Evolutionary conservation across 1,140 invertebrate species (phyloP).

Genomic region (silkworm (Bombyx mori)): DNA sequence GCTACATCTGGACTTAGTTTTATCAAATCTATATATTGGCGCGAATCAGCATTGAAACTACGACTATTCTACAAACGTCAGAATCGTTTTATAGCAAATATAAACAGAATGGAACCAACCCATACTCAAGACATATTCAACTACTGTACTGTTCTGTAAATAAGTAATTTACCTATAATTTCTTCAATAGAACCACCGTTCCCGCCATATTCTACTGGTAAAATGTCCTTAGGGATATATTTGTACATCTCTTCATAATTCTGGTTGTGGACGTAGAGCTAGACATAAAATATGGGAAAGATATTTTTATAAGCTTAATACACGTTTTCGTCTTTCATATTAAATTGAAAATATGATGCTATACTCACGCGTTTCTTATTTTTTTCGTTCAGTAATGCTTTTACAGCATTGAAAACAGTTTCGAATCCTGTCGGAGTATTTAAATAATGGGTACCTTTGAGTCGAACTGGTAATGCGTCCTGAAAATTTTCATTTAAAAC

Average conservation of each 20-base stretch:
- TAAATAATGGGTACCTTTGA: conserved; percentile 74
- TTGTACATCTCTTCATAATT: conserved; percentile 56
- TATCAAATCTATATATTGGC: no score
- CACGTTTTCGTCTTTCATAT: not conserved
- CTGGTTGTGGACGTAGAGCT: conserved; percentile 32
- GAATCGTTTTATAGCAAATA: no score
- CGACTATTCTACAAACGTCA: no score
- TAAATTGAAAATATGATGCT: not conserved
- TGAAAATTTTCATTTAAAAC: conserved; percentile 26
- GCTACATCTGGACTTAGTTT: no score
- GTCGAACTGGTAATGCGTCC: conserved; percentile 73
- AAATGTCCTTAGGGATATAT: conserved; percentile 48
- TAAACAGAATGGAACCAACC: no score
- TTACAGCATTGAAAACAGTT: conserved; percentile 62
- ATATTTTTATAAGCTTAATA: not conserved
- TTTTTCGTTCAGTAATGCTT: conserved; percentile 57
- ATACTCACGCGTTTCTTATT: conserved; percentile 37
- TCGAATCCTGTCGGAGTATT: conserved; percentile 71
- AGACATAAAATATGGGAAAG: conserved; percentile 4
- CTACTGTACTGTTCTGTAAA: no score
- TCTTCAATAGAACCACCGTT: conserved; percentile 41
- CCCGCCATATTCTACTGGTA: conserved; percentile 66
- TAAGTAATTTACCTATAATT: conserved; percentile 36
- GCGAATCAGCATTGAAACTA: no score
- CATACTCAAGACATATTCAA: no score